Evolutionary conservation across 2,113 vertebrate genomes (phyloP), one percentile per base, ranked within the genome.

Genomic region (Oryzias woworae): DNA sequence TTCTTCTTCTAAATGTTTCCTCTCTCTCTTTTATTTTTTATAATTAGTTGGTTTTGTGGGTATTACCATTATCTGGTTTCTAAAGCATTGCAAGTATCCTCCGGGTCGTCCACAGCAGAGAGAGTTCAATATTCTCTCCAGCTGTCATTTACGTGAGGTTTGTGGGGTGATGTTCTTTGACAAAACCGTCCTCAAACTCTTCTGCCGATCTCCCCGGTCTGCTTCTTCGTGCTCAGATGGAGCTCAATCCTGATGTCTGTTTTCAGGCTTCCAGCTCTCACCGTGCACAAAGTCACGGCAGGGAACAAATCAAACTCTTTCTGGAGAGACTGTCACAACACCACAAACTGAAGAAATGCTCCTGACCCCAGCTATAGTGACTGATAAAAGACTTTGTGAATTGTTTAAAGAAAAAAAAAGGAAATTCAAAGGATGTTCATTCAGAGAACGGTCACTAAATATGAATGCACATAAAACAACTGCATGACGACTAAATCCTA

Each of bases 231-330:
- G 18, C 47, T 31, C 55, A 61, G 31, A 50, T 44, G n/a, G 1
- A 49, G 63, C 53, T 61, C 22, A 61, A 48, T 28, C 47, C 59
- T 56, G 57, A 54, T 56, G 63, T 52, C 31, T 56, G 10, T 60
- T 66, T 53, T 49, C 59, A 46, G 60, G 48, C 52, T 17, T 28
- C 56, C 20, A 16, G 28, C 28, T 71, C 44, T 68, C 50, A 71
- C 71, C 66, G 36, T 36, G 20, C 16, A 53, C 52, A 31, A 57
- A 69, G 61, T 47, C 46, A 49, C 58, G 10, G 31, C 58, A 51
- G 48, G 47, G 41, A 62, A 10, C n/a, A 52, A 43, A 71, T 53
- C 14, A 61, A 72, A 17, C 13, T 44, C 45, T 49, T 14, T 54
- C 53, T 55, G 52, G 13, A 44, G 58, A 65, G 23, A 49, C 48